phyloP scores from a whole-genome alignment of 2,888 invertebrate species.

The Eristalis tenax region DNA sequence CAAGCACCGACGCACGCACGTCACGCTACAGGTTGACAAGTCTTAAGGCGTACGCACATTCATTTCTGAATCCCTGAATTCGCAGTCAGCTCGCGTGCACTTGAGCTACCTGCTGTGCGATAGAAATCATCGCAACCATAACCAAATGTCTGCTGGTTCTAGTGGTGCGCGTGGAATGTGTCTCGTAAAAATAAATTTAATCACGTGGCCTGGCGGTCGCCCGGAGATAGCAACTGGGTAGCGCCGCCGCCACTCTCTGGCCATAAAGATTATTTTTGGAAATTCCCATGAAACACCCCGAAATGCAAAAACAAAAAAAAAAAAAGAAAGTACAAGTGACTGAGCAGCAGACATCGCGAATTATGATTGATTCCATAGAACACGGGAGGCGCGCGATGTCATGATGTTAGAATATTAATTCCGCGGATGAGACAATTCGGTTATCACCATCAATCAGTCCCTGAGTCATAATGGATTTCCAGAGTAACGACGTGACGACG shows the following conservation, averaged over 20 bases:
- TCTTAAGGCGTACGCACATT: neutral
- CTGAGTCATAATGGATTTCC: constrained; percentile 41
- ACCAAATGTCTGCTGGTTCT: constrained; percentile 5
- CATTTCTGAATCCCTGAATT: neutral
- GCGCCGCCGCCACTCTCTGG: neutral
- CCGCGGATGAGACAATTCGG: constrained; percentile 34
- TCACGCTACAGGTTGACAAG: neutral
- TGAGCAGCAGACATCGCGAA: neutral
- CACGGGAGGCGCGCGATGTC: neutral
- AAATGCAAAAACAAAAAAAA: neutral
- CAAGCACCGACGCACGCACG: neutral
- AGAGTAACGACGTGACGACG: constrained; percentile 21
- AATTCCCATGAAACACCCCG: neutral
- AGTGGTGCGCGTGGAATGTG: constrained; percentile 4
- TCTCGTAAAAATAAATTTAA: constrained; percentile 11
- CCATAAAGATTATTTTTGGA: neutral
- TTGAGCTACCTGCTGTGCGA: constrained; percentile 25
- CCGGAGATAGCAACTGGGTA: neutral
- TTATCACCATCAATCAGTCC: constrained; percentile 3
- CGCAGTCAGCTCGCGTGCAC: constrained; percentile 33
- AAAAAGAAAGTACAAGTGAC: neutral
- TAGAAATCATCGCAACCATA: constrained; percentile 37
- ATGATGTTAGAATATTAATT: constrained; percentile 47
- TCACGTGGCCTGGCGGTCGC: neutral
- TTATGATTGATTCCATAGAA: constrained; percentile 4